Evolutionary conservation across 2,888 invertebrate species (phyloP).

Genomic region (Pyrrhosoma nymphula): DNA sequence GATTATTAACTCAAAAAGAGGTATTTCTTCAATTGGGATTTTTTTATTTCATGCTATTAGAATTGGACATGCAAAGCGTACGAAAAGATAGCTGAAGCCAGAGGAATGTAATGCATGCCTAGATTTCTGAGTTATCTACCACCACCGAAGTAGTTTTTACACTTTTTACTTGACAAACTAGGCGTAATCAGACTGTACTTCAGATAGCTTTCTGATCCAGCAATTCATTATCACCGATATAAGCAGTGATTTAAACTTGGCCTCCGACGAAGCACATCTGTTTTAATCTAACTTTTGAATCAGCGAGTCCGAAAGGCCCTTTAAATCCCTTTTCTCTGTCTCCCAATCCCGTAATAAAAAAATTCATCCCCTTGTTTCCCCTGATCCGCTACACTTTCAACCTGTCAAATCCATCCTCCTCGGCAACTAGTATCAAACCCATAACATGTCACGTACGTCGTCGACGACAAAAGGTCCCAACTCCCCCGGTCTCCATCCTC

Average conservation of each 20-base stretch:
- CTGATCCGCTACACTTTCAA: constrained; percentile 44
- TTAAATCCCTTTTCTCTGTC: background rate
- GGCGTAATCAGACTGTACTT: too few species aligned
- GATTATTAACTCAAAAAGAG: too few species aligned
- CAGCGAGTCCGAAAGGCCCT: background rate
- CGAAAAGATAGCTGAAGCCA: too few species aligned
- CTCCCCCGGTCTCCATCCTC: background rate
- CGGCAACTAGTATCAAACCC: background rate
- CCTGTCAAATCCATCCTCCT: constrained; percentile 50
- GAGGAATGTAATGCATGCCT: too few species aligned
- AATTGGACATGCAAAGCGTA: too few species aligned
- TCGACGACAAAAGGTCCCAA: background rate
- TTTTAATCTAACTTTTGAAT: background rate
- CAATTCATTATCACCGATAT: background rate
- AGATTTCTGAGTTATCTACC: too few species aligned
- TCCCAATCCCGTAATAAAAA: background rate
- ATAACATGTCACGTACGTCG: constrained; percentile 52
- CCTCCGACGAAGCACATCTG: background rate
- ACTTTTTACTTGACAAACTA: too few species aligned
- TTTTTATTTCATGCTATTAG: too few species aligned
- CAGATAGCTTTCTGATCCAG: background rate
- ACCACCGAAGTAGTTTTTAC: too few species aligned
- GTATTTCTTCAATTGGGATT: too few species aligned
- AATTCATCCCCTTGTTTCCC: constrained; percentile 9
- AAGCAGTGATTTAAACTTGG: background rate